Percentiles rank a stretch among this genome's conserved stretches.
Evolutionary conservation across 2,888 invertebrate species (phyloP).

Genomic region (Temnothorax rugatulus): DNA sequence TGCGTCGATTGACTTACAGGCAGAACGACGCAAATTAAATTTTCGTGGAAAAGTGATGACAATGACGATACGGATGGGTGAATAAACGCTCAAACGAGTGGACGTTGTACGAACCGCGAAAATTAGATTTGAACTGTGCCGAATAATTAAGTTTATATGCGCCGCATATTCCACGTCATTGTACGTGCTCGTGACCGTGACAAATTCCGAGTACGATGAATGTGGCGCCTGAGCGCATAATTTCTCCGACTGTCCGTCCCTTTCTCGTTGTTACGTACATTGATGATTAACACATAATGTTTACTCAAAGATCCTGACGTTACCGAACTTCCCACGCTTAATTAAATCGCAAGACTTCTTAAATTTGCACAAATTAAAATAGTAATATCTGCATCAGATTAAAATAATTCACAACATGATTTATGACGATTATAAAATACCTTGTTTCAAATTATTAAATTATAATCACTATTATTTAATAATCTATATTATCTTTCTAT

Average conservation of each 20-base stretch:
- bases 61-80: neutral
- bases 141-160: slow-evolving; percentile 35
- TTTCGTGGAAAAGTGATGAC: slow-evolving; percentile 11
- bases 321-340: neutral
- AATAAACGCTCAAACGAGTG: neutral
- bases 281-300: slow-evolving; percentile 17
- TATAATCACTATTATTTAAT: neutral
- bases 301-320: neutral
- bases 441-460: neutral
- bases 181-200: slow-evolving; percentile 42
- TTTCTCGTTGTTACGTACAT: slow-evolving; percentile 11
- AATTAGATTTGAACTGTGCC: slow-evolving; percentile 33
- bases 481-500: neutral
- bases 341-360: neutral
- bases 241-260: slow-evolving; percentile 15
- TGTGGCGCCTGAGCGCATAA: slow-evolving; percentile 25
- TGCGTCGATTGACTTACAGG: neutral
- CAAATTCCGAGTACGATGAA: slow-evolving; percentile 46
- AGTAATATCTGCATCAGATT: neutral
- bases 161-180: slow-evolving; percentile 28
- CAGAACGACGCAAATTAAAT: neutral
- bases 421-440: neutral
- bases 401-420: neutral
- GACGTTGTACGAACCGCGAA: neutral
- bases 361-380: slow-evolving; percentile 17